Percentiles rank a stretch among this genome's conserved stretches.
phyloP scores from a whole-genome alignment of 2,113 vertebrate species.

The Pseudorhombus dupliciocellatus region DNA sequence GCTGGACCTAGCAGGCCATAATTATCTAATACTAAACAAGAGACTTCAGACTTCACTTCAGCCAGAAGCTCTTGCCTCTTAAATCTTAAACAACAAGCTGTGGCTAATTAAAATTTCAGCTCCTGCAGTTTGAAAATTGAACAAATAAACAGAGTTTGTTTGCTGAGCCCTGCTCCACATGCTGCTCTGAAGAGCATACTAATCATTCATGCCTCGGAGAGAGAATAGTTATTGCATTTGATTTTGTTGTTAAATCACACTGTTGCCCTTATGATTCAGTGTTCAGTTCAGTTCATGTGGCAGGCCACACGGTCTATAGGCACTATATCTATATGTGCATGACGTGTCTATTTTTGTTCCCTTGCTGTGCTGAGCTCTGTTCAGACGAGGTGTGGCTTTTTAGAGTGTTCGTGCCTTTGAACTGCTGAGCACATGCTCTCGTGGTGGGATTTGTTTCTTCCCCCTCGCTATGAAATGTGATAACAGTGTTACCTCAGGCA shows the following conservation, averaged over 20 bases:
- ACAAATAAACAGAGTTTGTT: neutral
- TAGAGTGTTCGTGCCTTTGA: neutral
- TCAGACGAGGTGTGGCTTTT: conserved; percentile 8
- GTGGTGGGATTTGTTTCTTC: conserved; percentile 10
- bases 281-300: neutral
- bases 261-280: neutral
- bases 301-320: neutral
- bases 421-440: neutral
- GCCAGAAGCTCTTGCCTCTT: neutral
- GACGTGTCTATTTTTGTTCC: conserved; percentile 2
- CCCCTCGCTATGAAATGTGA: neutral
- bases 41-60: too few species aligned
- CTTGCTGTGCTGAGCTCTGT: conserved; percentile 6
- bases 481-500: neutral
- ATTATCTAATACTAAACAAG: too few species aligned
- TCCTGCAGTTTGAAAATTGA: neutral
- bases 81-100: neutral
- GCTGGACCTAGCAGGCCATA: too few species aligned
- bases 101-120: neutral
- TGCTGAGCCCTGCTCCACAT: neutral
- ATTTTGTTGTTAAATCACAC: neutral
- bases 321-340: neutral
- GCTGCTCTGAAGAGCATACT: too few species aligned
- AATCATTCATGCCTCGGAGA: too few species aligned
- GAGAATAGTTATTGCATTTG: too few species aligned